Evolutionary conservation across 2,797 vertebrate species (phyloP).

Genomic region (Characodon lateralis): DNA sequence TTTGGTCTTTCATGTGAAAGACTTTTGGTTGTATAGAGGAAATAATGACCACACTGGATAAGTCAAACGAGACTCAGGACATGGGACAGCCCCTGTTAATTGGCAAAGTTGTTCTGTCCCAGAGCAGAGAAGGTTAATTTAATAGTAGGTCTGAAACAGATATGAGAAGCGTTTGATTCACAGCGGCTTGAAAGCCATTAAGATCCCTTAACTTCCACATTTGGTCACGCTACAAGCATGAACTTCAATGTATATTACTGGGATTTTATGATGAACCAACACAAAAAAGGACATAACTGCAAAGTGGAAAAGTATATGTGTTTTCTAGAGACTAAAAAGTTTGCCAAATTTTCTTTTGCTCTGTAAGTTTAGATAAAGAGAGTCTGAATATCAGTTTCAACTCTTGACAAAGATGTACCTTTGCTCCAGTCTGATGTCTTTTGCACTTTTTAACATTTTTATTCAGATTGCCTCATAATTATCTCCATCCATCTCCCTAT

Average conservation of each 20-base stretch:
- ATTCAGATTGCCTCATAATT: too few relatives aligned
- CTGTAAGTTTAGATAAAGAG: too few relatives aligned
- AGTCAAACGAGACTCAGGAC: conserved; percentile 33
- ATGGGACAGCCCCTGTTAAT: conserved; percentile 51
- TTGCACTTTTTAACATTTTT: too few relatives aligned
- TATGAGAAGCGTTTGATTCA: conserved; percentile 12
- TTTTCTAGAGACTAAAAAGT: background rate
- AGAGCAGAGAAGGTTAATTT: conserved; percentile 61
- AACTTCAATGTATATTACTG: background rate
- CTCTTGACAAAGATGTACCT: too few relatives aligned
- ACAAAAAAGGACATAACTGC: background rate
- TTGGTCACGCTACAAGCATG: background rate
- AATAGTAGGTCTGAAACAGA: conserved; percentile 34
- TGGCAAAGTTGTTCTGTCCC: conserved; percentile 52
- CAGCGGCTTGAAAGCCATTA: background rate
- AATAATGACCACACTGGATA: conserved; percentile 16
- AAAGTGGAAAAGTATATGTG: too few relatives aligned
- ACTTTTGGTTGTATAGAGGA: conserved; percentile 15
- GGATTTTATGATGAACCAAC: background rate
- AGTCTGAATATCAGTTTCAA: too few relatives aligned
- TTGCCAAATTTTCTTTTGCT: too few relatives aligned
- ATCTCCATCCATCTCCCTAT: too few relatives aligned
- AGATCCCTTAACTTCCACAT: background rate
- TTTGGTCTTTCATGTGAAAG: conserved; percentile 35
- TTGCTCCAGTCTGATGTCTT: too few relatives aligned